A percentile compares a stretch with the other conserved stretches of the same genome.
phyloP scores from a whole-genome alignment of 2,888 invertebrate species.

The Ametastegia equiseti region DNA sequence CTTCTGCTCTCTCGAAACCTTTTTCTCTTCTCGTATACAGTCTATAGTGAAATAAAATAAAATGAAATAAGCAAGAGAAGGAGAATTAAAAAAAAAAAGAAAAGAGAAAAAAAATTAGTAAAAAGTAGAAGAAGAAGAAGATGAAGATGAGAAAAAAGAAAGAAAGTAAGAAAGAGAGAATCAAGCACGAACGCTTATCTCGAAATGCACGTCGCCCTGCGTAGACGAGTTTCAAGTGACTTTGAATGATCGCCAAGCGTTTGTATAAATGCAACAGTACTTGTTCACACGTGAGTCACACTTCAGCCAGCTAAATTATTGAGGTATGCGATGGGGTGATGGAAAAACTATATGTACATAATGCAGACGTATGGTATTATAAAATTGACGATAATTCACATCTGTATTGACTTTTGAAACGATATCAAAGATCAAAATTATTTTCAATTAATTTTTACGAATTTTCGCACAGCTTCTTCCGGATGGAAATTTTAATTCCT shows the following conservation, averaged over 20 bases:
- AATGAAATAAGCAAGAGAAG: not conserved
- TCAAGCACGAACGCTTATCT: conserved; percentile 31
- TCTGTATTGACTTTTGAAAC: too few relatives aligned
- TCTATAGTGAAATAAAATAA: too few relatives aligned
- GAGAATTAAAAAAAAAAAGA: not conserved
- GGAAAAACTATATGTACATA: not conserved
- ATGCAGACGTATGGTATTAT: too few relatives aligned
- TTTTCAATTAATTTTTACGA: too few relatives aligned
- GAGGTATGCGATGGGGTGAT: not conserved
- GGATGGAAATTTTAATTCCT: too few relatives aligned
- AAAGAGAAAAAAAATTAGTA: not conserved
- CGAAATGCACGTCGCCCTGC: conserved; percentile 8
- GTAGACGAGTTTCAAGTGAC: conserved; percentile 41
- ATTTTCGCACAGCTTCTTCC: too few relatives aligned
- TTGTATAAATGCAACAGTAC: conserved; percentile 1
- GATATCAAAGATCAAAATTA: too few relatives aligned
- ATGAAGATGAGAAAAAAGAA: not conserved
- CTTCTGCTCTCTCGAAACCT: not conserved
- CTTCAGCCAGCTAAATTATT: not conserved
- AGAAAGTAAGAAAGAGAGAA: not conserved
- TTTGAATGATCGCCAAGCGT: conserved; percentile 36
- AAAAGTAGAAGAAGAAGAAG: not conserved
- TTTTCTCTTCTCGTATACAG: too few relatives aligned
- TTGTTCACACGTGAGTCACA: conserved; percentile 41
- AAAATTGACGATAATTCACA: too few relatives aligned